These are phyloP conservation scores for Caenorhabditis wallacei DNA, from an alignment of 2,888 invertebrate species.

Conservation along the genomic window DNA sequence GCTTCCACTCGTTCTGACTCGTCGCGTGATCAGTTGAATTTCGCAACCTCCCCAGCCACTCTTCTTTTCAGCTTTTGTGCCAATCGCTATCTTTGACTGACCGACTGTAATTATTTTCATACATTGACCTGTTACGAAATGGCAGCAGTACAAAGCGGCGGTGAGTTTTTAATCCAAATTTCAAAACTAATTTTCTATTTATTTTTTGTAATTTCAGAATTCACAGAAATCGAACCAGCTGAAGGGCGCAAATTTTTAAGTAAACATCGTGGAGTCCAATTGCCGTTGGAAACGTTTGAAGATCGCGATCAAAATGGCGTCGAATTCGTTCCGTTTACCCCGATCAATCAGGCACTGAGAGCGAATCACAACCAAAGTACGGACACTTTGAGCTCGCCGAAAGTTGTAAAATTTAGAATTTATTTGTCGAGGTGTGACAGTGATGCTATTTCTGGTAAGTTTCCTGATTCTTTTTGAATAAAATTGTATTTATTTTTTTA, in stretches of 20 bases:
- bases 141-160: conserved; percentile 15
- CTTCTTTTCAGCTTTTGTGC: conserved; percentile 6
- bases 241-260: conserved; percentile 46
- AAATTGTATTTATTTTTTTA: no score
- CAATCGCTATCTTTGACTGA: background rate
- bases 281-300: conserved; percentile 43
- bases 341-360: conserved; percentile 38
- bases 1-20: conserved; percentile 29
- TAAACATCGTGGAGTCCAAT: conserved; percentile 28
- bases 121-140: conserved; percentile 27
- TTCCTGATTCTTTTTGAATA: background rate
- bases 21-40: conserved; percentile 51
- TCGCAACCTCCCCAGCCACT: conserved; percentile 38
- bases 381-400: conserved; percentile 34
- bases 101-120: background rate
- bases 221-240: conserved; percentile 25
- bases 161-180: background rate
- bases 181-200: background rate
- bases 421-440: conserved; percentile 44
- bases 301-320: conserved; percentile 1
- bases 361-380: conserved; percentile 46
- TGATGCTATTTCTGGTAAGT: conserved; percentile 4
- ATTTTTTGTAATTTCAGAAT: background rate
- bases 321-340: conserved; percentile 41
- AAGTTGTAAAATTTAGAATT: conserved; percentile 51